Evolutionary conservation across 1,140 invertebrate genomes (phyloP).

Genomic region (Leptopilina clavipes): DNA sequence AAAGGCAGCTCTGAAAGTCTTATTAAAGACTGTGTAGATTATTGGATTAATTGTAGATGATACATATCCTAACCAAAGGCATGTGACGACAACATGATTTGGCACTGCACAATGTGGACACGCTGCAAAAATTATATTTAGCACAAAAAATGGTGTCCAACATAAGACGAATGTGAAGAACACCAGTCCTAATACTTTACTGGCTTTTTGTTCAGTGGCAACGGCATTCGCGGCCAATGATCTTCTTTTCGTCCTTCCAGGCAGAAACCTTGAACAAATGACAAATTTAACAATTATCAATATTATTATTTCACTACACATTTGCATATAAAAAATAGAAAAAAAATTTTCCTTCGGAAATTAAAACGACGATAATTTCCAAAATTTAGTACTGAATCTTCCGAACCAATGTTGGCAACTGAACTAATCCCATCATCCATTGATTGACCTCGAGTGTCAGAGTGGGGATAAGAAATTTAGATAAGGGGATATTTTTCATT

Average conservation of each 20-base stretch:
- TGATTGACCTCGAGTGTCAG: no score
- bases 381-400: no score
- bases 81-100: slow-evolving; percentile 83
- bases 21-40: slow-evolving; percentile 93
- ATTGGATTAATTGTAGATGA: slow-evolving; percentile 90
- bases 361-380: no score
- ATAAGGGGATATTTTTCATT: no score
- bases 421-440: no score
- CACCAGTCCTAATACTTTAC: slow-evolving; percentile 89
- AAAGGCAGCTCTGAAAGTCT: slow-evolving; percentile 89
- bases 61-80: slow-evolving; percentile 91
- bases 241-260: slow-evolving; percentile 79
- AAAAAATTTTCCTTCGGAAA: no score
- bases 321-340: no score
- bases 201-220: slow-evolving; percentile 88
- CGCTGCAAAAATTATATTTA: slow-evolving; percentile 88
- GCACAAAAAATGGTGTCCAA: slow-evolving; percentile 92
- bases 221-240: slow-evolving; percentile 84
- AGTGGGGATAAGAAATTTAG: no score
- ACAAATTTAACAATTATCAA: no score
- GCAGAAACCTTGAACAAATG: slow-evolving; percentile 77
- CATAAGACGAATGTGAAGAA: slow-evolving; percentile 94
- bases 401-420: no score
- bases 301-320: not conserved
- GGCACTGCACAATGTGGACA: slow-evolving; percentile 83